Evolutionary conservation across 2,797 vertebrate genomes (phyloP), one percentile per base, ranked within the genome.

Genomic region (Betta splendens): DNA sequence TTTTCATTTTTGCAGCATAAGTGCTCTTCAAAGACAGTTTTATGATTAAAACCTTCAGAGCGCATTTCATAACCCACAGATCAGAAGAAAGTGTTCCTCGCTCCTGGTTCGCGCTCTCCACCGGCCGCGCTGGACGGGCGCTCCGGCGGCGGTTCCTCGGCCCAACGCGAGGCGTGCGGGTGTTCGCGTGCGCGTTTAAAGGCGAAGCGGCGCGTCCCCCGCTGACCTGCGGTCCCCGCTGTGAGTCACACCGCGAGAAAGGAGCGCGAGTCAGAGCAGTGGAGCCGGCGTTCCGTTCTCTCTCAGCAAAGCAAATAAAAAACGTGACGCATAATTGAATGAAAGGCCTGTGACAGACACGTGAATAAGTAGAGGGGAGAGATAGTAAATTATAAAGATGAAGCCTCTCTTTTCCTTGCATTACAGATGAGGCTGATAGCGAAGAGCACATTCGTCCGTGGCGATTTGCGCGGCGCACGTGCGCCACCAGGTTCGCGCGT

Each of bases 341-440:
- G 47, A 62, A 54, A 51, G 21, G 29, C 9, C 26, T 20, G 36
- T 43, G 54, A 77, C 64, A 50, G 53, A 47, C 40, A 16, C 44
- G 20, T 23, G 29, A 44, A 58, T 58, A 51, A 32, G 39, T 21
- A n/a, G 35, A 52, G 31, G 50, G 20, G 16, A 36, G 28, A 31
- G 29, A 33, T n/a, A 4, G 46, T 51, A 68, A 71, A 72, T 74
- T 63, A 64, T 47, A 11, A 43, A 65, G 56, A 55, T 17, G 42
- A 57, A 64, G 48, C 31, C 29, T 56, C 33, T 36, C 40, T 55
- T 49, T 61, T 66, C 67, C 61, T 77, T 85, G 65, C 26, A 37
- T 54, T 7, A 46, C 12, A 44, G 50, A 51, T 52, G 38, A 77
- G 26, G 54, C 29, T 40, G 44, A 55, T 25, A 23, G 18, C 36